A percentile compares a stretch with the other conserved stretches of the same genome.
Evolutionary conservation across 2,797 vertebrate genomes (phyloP).

Genomic region (Brotogeris chrysoptera): DNA sequence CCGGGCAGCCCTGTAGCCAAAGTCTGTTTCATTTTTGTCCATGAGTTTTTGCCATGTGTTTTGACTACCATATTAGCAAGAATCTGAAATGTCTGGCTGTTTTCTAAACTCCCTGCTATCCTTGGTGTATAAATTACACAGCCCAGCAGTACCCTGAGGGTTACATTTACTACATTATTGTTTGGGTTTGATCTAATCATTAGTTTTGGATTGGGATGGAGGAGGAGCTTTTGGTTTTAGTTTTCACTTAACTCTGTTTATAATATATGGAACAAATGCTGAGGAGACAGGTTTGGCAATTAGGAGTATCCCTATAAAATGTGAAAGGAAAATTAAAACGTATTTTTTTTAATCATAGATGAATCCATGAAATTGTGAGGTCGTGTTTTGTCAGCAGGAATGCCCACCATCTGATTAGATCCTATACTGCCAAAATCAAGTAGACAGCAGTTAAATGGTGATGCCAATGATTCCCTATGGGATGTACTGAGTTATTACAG

Average conservation of each 20-base stretch:
- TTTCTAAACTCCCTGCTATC: background rate
- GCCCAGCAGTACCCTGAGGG: background rate
- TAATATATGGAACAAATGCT: background rate
- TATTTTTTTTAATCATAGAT: background rate
- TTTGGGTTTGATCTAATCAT: background rate
- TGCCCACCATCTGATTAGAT: background rate
- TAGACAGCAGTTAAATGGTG: background rate
- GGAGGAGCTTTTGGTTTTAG: background rate
- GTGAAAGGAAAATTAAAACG: background rate
- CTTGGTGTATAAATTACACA: background rate
- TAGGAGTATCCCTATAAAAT: background rate
- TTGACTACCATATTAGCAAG: background rate
- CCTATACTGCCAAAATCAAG: background rate
- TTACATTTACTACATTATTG: background rate
- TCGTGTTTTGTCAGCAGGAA: background rate
- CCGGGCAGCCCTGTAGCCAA: background rate
- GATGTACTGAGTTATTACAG: background rate
- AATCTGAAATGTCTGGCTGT: background rate
- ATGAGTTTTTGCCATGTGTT: background rate
- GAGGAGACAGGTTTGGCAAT: background rate
- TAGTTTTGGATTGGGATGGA: background rate
- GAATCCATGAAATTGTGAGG: background rate
- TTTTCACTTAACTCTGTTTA: background rate
- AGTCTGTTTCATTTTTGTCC: background rate
- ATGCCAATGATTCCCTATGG: background rate